Conservation (phyloP, 2,888 invertebrate species). For the Mantis religiosa region DNA sequence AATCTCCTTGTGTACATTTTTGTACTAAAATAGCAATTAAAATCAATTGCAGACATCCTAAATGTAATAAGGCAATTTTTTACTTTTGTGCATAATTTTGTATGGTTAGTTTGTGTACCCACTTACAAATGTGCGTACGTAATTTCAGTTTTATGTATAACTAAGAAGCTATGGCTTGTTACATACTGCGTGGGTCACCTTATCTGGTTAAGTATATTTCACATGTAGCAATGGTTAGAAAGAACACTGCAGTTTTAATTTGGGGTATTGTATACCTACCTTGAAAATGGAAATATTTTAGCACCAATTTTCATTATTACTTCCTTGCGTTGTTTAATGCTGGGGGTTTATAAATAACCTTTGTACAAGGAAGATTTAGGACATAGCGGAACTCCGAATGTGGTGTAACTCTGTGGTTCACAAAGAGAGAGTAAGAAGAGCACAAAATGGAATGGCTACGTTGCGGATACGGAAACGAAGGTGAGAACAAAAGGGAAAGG, state of each 20-base stretch:
- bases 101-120: too few species aligned
- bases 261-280: background rate
- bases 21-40: too few species aligned
- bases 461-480: background rate
- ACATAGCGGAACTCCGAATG: background rate
- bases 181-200: too few species aligned
- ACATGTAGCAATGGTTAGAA: background rate
- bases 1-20: too few species aligned
- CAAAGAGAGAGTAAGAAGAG: background rate
- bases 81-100: too few species aligned
- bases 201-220: background rate
- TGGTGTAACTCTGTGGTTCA: background rate
- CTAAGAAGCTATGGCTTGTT: too few species aligned
- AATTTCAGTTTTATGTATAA: too few species aligned
- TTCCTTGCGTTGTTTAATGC: background rate
- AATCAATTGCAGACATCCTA: too few species aligned
- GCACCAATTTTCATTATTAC: background rate
- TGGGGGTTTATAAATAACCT: background rate
- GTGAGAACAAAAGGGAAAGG: background rate
- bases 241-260: background rate
- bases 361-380: background rate
- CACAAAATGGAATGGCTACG: background rate
- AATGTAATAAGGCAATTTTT: too few species aligned
- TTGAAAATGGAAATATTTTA: background rate
- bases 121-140: too few species aligned